Conservation (phyloP, 2,113 vertebrate genomes). For the Dipodomys spectabilis region DNA sequence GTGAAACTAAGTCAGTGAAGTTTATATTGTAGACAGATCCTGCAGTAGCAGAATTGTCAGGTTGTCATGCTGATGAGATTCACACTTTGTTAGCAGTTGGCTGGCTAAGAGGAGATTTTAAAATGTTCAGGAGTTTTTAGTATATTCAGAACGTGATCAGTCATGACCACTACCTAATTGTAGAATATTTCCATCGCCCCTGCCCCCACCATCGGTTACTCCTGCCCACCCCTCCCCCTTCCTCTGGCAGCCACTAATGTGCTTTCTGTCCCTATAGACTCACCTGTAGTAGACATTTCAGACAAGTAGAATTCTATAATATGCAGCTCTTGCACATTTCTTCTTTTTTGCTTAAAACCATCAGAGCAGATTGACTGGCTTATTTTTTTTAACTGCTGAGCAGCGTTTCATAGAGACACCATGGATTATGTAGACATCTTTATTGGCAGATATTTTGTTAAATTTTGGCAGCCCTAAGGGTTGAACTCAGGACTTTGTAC, state of each 20-base stretch:
- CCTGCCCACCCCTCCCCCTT: not conserved
- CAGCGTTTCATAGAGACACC: not conserved
- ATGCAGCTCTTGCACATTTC: not conserved
- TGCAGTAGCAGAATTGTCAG: not conserved
- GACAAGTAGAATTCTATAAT: not conserved
- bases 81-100: not conserved
- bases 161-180: not conserved
- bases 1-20: not conserved
- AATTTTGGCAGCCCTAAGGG: not conserved
- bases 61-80: not conserved
- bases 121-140: not conserved
- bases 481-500: too few species aligned
- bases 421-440: slow-evolving; percentile 3
- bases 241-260: not conserved
- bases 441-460: not conserved
- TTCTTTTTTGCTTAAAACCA: slow-evolving; percentile 19
- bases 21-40: not conserved
- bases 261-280: not conserved
- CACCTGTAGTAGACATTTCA: not conserved
- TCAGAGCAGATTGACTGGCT: not conserved
- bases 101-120: not conserved
- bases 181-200: not conserved
- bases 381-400: not conserved
- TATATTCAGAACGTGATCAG: not conserved
- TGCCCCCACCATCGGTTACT: not conserved